Percentiles rank a stretch among this genome's conserved stretches.
phyloP scores from a whole-genome alignment of 2,888 invertebrate genomes.

The Cephus pygmeus region DNA sequence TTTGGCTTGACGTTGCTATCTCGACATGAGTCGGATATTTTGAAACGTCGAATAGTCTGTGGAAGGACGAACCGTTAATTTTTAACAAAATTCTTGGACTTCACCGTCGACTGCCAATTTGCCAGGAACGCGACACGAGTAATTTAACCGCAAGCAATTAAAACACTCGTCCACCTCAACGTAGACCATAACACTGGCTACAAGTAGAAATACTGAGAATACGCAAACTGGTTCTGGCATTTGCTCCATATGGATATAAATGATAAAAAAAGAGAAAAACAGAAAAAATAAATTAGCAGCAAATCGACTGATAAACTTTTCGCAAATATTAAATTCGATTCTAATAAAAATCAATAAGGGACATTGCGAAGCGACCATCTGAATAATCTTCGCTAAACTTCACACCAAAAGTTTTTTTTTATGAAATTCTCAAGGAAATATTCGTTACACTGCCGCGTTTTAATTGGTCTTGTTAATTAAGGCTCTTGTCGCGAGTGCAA shows the following conservation, averaged over 20 bases:
- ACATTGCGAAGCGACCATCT: not conserved
- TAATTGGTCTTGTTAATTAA: slow-evolving; percentile 47
- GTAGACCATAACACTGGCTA: not conserved
- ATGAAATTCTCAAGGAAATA: slow-evolving; percentile 11
- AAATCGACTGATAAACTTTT: slow-evolving; percentile 25
- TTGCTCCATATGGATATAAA: not conserved
- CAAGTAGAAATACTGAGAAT: not conserved
- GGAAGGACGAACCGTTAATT: not conserved
- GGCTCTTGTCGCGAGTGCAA: slow-evolving; percentile 24
- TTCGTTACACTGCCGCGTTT: slow-evolving; percentile 32
- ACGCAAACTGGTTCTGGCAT: not conserved
- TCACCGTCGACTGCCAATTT: not conserved
- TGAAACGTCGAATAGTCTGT: not conserved
- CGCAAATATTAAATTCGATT: not conserved
- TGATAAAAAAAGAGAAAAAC: not conserved
- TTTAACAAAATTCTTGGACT: not conserved
- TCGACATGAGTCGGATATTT: not conserved
- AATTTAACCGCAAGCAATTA: not conserved
- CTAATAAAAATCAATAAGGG: not conserved
- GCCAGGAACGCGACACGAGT: not conserved
- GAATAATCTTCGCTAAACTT: not conserved
- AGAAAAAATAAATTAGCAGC: slow-evolving; percentile 6
- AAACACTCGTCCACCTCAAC: not conserved
- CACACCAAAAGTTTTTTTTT: not conserved
- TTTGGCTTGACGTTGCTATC: not conserved